Evolutionary conservation across 2,113 vertebrate species (phyloP).

Genomic region (Onychorhynchus coronatus): DNA sequence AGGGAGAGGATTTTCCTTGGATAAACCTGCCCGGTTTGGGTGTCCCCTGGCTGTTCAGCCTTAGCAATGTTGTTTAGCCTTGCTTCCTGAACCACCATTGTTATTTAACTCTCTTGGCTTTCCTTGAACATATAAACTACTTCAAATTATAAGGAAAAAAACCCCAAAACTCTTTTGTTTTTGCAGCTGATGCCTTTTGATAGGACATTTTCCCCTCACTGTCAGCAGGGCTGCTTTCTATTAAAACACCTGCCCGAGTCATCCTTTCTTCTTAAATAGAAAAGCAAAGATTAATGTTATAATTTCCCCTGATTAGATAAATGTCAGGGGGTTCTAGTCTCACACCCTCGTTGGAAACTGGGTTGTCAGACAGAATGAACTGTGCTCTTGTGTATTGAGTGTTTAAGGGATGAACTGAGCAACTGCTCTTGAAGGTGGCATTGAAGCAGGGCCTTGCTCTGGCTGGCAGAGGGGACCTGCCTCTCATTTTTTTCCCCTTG

Average conservation of each 20-base stretch:
- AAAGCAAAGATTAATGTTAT: background rate
- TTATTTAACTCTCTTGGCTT: background rate
- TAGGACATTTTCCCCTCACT: background rate
- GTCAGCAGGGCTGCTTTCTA: background rate
- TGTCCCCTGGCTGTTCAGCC: background rate
- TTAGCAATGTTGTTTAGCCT: background rate
- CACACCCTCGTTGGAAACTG: background rate
- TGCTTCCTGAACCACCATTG: background rate
- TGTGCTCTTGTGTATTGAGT: background rate
- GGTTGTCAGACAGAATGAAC: background rate
- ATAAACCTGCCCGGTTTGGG: background rate
- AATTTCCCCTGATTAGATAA: slow-evolving; percentile 32
- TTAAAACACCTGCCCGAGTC: slow-evolving; percentile 11
- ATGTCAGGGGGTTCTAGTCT: background rate
- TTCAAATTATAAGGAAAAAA: background rate
- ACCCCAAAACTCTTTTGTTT: background rate
- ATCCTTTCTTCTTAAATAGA: background rate
- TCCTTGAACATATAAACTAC: background rate
- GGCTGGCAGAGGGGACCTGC: background rate
- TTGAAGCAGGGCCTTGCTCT: background rate
- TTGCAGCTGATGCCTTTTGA: background rate
- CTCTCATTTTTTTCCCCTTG: fast-evolving
- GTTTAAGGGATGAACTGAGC: background rate
- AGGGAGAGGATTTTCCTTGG: background rate
- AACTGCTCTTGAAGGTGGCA: background rate